Base-by-base conservation (phyloP, 2,888 invertebrate genomes). In the Gari tellinella region DNA sequence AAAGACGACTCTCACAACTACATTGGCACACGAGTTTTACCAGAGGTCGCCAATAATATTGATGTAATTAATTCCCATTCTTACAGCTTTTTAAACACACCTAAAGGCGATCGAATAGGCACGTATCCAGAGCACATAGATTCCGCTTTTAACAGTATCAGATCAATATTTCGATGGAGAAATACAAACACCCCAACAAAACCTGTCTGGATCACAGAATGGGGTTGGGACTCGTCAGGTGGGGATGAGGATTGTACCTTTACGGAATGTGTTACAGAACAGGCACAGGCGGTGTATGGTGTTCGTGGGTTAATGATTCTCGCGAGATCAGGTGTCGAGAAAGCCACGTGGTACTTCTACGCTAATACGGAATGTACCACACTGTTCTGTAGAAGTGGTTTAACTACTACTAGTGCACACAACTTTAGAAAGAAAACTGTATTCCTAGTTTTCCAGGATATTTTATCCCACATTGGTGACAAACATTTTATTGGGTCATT, bases 181-280 rank as follows among this genome's bases (percentile, higher is more conserved):
- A 77, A 85, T 52, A 55, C 61, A 2, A 86, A 86, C 66, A 74
- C 66, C 15, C 84, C 85, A 0, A 38, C 31, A n/a, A 82, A 79
- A 14, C 80, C 82, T 0, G 56, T 86, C 19, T 86, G 86, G 86
- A 75, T 86, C 23, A 86, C 86, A 7, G 86, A 86, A 61, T 86
- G 85, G 84, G 86, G 86, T 1, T 86, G 86, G 86, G 86, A 86
- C 68, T 70, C 80, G 3, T 53, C 78, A 12, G 83, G 84, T 0
- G 80, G 57, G 0, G 73, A 78, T 2, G 83, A 86, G 48, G 31
- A 48, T 14, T 86, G 86, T 51, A 21, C 53, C 2, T 77, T 68
- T 19, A 63, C 83, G 0, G 86, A 86, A 57, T 86, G 86, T 65
- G 85, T 84, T 0, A 56, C 82, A 1, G 83, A 85, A 41, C 52